phyloP scores from a whole-genome alignment of 1,140 invertebrate genomes.

The Brachionus paranguensis region DNA sequence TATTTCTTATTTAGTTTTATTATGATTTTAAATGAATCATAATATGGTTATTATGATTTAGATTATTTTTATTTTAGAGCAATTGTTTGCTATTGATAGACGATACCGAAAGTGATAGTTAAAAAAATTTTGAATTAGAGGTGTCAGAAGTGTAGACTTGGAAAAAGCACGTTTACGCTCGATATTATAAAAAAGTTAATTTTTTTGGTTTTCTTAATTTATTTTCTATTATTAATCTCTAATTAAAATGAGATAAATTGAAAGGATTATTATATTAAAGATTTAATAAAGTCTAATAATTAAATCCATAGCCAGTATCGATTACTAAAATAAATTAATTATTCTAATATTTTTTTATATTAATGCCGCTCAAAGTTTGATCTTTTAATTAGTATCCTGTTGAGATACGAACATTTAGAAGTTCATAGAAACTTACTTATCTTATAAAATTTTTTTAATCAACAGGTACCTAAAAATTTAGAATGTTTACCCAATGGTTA shows the following conservation, averaged over 20 bases:
- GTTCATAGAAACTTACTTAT: background rate
- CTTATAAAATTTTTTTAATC: background rate
- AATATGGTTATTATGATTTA: constrained; percentile 23
- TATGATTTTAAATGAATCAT: constrained; percentile 27
- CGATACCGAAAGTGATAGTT: background rate
- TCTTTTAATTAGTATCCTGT: background rate
- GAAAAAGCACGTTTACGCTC: background rate
- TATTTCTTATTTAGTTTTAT: background rate
- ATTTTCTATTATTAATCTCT: background rate
- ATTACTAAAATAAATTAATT: background rate
- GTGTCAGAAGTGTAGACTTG: background rate
- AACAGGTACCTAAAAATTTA: too few species aligned
- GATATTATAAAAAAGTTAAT: background rate
- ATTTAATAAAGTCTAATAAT: background rate
- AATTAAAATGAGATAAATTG: background rate
- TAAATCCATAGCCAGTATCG: background rate
- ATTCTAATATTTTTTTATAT: background rate
- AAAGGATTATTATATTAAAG: background rate
- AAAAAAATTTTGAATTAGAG: background rate
- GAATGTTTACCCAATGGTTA: too few species aligned
- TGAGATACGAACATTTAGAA: background rate
- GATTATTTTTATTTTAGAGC: background rate
- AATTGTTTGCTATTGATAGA: background rate
- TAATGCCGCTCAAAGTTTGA: background rate
- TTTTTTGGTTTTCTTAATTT: background rate